A percentile compares a stretch with the other conserved stretches of the same genome.
phyloP scores from a whole-genome alignment of 2,113 vertebrate species.

The Cettia cetti region DNA sequence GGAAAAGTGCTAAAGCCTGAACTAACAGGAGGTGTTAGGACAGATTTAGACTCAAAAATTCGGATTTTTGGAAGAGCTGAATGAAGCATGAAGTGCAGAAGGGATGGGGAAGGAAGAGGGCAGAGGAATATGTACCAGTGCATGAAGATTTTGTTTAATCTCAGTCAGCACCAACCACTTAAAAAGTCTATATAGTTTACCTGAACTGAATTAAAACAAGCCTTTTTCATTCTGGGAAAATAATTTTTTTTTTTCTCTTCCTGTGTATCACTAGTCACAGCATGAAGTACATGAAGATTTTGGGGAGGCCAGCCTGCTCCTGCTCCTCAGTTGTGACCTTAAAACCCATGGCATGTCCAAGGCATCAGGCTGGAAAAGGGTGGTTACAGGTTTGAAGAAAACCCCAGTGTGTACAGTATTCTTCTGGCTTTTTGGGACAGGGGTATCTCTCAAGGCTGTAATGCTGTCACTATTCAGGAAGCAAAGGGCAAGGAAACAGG shows the following conservation, averaged over 20 bases:
- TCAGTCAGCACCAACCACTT: too few species aligned
- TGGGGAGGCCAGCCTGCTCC: background rate
- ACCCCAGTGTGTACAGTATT: accelerated
- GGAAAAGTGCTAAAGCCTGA: background rate
- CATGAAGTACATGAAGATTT: background rate
- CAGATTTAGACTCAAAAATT: background rate
- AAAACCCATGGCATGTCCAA: background rate
- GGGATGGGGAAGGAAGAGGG: background rate
- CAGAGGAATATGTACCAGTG: background rate
- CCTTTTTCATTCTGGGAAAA: too few species aligned
- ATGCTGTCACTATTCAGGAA: accelerated
- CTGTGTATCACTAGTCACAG: too few species aligned
- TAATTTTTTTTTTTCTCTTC: too few species aligned
- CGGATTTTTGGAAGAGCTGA: background rate
- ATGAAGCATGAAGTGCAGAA: background rate
- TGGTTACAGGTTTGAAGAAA: background rate
- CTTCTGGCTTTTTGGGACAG: background rate
- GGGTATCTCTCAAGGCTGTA: background rate
- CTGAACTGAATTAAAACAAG: too few species aligned
- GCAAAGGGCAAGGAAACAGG: background rate
- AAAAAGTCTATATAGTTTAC: too few species aligned
- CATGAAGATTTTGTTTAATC: background rate
- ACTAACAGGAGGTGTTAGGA: background rate
- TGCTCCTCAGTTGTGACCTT: background rate
- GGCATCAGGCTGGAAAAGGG: background rate